Evolutionary conservation across 2,888 invertebrate genomes (phyloP), one percentile per base, ranked within the genome.

Genomic region (Lobophora halterata): DNA sequence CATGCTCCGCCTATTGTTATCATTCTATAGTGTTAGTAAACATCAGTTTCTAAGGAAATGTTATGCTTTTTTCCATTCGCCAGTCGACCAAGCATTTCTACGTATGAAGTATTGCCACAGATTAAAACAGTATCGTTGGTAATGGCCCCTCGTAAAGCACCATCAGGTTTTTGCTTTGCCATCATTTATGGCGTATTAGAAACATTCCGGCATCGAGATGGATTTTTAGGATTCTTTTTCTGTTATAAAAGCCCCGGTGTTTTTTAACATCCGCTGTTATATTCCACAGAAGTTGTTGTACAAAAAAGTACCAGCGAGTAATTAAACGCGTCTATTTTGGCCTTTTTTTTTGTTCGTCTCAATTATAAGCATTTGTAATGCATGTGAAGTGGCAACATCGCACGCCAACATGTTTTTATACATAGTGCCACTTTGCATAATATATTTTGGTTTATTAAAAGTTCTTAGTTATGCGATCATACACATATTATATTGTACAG

Each of bases 161-260:
- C 13, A 2, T n/a, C 5, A 12, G 0, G 5, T 40, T 40, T 40
- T 40, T 40, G 19, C 26, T 25, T n/a, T 6, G 3, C 24, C 2
- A 14, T 42, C 25, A 7, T 45, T 44, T 25, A 48, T 41, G 13
- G 42, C 20, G 33, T 43, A 52, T 37, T 46, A 39, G 27, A 17
- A 20, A 34, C 35, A 44, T 50, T 49, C 44, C 35, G 25, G 32
- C 48, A 46, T 56, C 51, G 43, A 51, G 38, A 49, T 50, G 49
- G 55, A 46, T 49, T 52, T 56, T 56, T 50, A 55, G 46, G 50
- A 52, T 62, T 46, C 49, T 39, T 46, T 47, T 46, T 28, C 24
- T 14, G 29, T 17, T 29, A 13, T 5, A 32, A 24, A 18, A 23
- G 35, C 28, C 35, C 23, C 29, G 11, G 14, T 1, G 9, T 30